Base-by-base conservation (phyloP, 2,113 vertebrate genomes). In the Paradisaea rubra region DNA sequence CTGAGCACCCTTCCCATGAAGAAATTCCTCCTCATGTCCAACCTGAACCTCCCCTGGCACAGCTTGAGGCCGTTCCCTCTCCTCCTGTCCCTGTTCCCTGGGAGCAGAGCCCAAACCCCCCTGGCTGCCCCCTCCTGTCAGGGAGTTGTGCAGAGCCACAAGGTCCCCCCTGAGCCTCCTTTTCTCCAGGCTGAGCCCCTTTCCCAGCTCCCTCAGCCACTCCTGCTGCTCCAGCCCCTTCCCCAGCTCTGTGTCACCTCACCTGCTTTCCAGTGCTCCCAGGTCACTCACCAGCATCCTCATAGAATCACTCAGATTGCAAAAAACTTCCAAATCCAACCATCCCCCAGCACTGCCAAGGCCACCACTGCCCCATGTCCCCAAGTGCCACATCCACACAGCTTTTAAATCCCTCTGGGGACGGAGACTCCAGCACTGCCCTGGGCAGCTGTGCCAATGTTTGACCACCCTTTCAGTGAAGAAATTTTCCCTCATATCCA, bases 21-120 rank as follows among this genome's bases (percentile, higher is more conserved):
- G 22, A 72, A 44, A 57, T 80, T 11, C 9, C 3, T 49, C 7
- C 37, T 52, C 7, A 3, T 44, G 7, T 59, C 27, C 52, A 59
- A 6, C 0, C 10, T 65, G 0, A 57, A 0, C 27, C 44, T 88
- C 13, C 5, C 8, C 22, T 50, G 52, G 27, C 4, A 4, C 31
- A 73, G 0, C 1, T 7, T 42, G 59, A 13, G 17, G 25, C 35
- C 0, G 0, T 80, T 64, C 0, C 14, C 50, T 15, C 28, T 35
- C 6, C 0, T 56, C 42, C 30, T 35, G 16, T 64, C 21, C 11
- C 49, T 70, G n/a, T 63, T 87, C 49, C 20, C 22, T 20, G 27
- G 25, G 37, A 57, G 35, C 42, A 81, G 37, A 81, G 6, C 27
- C 4, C 0, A 1, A 72, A 4, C 4, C 4, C 21, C 3, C 28